These are phyloP conservation scores for Popillia japonica DNA, from an alignment of 1,140 invertebrate genomes.

Conservation along the genomic window DNA sequence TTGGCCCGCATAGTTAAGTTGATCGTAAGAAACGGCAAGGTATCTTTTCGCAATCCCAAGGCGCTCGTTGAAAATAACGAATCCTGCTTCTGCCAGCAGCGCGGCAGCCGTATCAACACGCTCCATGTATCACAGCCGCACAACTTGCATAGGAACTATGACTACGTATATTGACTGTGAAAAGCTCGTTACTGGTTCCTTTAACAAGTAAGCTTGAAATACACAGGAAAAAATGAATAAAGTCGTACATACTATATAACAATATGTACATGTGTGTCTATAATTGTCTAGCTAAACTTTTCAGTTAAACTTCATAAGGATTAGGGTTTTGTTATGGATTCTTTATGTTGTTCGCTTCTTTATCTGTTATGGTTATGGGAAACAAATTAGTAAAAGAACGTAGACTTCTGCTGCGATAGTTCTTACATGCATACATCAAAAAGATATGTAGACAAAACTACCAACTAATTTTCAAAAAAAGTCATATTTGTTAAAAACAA, in stretches of 20 bases:
- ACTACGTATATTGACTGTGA: constrained; percentile 44
- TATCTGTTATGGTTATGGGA: too few species aligned
- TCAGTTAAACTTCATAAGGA: too few species aligned
- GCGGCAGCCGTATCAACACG: constrained; percentile 11
- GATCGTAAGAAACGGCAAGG: constrained; percentile 41
- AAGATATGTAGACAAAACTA: too few species aligned
- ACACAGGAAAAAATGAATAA: constrained; percentile 22
- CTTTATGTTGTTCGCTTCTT: too few species aligned
- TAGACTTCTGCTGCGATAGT: too few species aligned
- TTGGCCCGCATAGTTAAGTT: constrained; percentile 42
- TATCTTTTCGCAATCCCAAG: constrained; percentile 41
- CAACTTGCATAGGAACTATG: constrained; percentile 43
- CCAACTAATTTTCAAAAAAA: too few species aligned
- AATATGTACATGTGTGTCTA: neutral
- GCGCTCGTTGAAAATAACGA: constrained; percentile 43
- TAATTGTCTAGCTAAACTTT: neutral
- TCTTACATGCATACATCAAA: too few species aligned
- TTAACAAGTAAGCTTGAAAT: constrained; percentile 33
- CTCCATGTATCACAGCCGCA: constrained; percentile 29
- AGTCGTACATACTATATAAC: neutral
- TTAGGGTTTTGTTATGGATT: too few species aligned
- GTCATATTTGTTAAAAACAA: too few species aligned
- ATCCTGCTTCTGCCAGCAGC: constrained; percentile 35
- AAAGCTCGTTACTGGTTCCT: constrained; percentile 41
- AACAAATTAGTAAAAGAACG: too few species aligned